Evolutionary conservation across 2,113 vertebrate genomes (phyloP).

Genomic region (Sclerurus mexicanus): DNA sequence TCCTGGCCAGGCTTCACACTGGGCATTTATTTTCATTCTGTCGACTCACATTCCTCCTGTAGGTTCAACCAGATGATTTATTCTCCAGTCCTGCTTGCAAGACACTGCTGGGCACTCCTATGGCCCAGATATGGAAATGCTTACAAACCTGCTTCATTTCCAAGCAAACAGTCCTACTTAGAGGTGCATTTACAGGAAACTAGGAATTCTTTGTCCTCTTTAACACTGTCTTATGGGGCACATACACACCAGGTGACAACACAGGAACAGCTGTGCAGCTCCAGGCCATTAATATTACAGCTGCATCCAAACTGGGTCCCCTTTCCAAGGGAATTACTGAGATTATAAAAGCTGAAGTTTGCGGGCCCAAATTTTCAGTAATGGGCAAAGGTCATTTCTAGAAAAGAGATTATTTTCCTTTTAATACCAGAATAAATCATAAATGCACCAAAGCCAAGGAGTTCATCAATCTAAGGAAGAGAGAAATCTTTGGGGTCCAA

Average conservation of each 20-base stretch:
- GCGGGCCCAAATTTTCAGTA: background rate
- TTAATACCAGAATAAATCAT: background rate
- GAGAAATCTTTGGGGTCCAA: background rate
- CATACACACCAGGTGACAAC: conserved; percentile 15
- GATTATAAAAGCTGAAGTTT: background rate
- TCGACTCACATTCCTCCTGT: conserved; percentile 36
- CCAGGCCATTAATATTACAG: conserved; percentile 44
- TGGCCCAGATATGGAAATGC: conserved; percentile 5
- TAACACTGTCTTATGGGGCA: conserved; percentile 25
- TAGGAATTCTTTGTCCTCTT: conserved; percentile 3
- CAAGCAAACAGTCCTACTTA: background rate
- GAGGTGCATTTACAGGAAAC: background rate
- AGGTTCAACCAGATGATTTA: conserved; percentile 54
- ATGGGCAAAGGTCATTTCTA: background rate
- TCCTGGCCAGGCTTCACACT: conserved; percentile 48
- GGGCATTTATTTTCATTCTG: conserved; percentile 59
- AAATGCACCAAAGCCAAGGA: background rate
- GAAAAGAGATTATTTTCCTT: background rate
- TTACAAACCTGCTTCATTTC: background rate
- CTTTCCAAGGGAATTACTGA: conserved; percentile 26
- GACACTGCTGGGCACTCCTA: conserved; percentile 6
- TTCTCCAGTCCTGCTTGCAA: background rate
- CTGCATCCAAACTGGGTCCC: conserved; percentile 38
- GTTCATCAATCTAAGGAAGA: background rate
- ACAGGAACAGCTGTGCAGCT: conserved; percentile 49